These are phyloP conservation scores for Mastomys natalensis DNA, from an alignment of 2,113 vertebrate species.

Conservation along the genomic window DNA sequence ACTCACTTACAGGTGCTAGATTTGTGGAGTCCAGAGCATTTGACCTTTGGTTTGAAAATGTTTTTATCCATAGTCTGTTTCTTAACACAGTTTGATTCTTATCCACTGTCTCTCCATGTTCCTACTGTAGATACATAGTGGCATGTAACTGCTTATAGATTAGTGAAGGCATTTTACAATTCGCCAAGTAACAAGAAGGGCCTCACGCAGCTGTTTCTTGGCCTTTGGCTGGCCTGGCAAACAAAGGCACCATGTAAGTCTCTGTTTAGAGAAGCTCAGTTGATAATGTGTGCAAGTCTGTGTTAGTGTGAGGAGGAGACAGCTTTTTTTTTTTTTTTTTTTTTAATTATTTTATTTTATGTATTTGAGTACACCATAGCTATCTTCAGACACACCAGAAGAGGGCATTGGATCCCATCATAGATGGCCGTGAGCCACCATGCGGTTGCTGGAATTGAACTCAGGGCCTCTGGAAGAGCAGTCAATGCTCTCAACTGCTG, in stretches of 20 bases:
- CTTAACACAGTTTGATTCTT: neutral
- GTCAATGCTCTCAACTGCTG: too few species aligned
- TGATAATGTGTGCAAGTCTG: neutral
- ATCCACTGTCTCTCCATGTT: neutral
- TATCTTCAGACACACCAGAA: too few species aligned
- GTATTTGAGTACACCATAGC: too few species aligned
- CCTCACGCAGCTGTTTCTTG: neutral
- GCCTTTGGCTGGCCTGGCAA: neutral
- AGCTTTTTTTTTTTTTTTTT: neutral
- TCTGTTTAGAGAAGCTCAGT: neutral
- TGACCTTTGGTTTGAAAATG: slow-evolving; percentile 69
- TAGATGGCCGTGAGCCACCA: too few species aligned
- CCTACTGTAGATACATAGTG: neutral
- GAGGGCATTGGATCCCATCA: too few species aligned
- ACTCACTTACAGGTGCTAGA: neutral
- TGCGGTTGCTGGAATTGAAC: too few species aligned
- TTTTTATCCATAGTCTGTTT: slow-evolving; percentile 50
- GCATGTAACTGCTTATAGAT: neutral
- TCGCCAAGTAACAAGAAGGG: neutral
- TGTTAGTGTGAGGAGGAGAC: neutral
- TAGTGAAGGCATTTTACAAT: neutral
- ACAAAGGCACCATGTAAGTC: neutral
- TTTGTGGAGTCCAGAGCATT: slow-evolving; percentile 25
- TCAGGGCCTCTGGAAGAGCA: too few species aligned
- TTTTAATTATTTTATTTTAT: too few species aligned